phyloP scores from a whole-genome alignment of 2,113 vertebrate species.

The Orycteropus afer region DNA sequence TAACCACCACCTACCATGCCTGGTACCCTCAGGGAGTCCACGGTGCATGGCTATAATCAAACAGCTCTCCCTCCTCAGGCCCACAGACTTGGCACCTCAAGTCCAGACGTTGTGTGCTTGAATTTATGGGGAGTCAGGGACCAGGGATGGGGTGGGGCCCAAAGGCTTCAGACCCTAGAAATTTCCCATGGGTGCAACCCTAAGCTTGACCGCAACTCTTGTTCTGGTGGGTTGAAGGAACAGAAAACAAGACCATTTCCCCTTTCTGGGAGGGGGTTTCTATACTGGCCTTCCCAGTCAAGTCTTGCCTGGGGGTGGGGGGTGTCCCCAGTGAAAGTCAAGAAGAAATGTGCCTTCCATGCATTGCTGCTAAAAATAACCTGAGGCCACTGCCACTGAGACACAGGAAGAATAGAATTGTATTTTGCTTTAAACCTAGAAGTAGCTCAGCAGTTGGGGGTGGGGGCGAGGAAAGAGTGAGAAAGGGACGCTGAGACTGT shows the following conservation, averaged over 20 bases:
- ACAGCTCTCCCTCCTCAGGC: background rate
- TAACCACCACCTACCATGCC: background rate
- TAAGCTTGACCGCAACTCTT: background rate
- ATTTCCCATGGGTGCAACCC: background rate
- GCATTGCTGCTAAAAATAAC: constrained; percentile 64
- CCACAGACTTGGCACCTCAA: background rate
- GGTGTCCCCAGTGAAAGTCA: constrained; percentile 21
- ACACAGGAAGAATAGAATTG: constrained; percentile 25
- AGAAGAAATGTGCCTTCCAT: constrained; percentile 50
- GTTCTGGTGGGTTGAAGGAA: constrained; percentile 42
- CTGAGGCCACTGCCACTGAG: background rate
- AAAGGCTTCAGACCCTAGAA: background rate
- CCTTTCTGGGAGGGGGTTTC: constrained; percentile 67
- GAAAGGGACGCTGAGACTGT: background rate
- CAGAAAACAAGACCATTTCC: constrained; percentile 65
- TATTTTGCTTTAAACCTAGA: constrained; percentile 59
- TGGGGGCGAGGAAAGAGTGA: background rate
- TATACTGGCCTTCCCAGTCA: background rate
- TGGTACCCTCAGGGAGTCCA: too few species aligned
- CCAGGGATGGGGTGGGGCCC: background rate
- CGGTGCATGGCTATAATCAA: background rate
- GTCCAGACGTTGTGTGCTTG: background rate
- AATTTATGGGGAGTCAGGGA: background rate
- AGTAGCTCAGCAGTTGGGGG: constrained; percentile 33
- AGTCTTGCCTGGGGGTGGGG: background rate